These are phyloP conservation scores for Mormyrus iriodes DNA, from an alignment of 2,113 vertebrate species.

Conservation along the genomic window DNA sequence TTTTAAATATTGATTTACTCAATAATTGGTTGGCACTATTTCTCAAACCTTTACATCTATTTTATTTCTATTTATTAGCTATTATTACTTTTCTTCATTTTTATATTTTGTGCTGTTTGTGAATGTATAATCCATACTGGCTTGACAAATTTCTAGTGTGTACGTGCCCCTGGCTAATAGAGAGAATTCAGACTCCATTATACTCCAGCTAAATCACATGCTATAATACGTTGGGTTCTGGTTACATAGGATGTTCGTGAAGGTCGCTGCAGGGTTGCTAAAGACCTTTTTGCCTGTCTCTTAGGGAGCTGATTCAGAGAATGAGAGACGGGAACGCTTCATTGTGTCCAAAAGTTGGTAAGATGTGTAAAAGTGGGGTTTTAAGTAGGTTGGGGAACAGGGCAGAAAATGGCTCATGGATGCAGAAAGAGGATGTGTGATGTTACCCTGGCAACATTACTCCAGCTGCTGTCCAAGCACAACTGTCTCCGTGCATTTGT, in stretches of 20 bases:
- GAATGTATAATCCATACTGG: neutral
- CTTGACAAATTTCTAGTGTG: neutral
- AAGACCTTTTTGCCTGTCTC: neutral
- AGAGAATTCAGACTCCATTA: neutral
- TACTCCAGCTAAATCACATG: neutral
- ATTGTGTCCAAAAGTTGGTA: constrained; percentile 52
- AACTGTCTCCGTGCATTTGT: neutral
- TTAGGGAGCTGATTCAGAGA: constrained; percentile 63
- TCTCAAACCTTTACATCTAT: neutral
- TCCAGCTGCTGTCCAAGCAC: neutral
- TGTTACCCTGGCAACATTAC: neutral
- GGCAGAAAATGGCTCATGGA: neutral
- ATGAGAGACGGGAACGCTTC: constrained; percentile 53
- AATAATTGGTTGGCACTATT: neutral
- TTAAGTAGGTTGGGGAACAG: neutral
- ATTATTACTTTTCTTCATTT: neutral
- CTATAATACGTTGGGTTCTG: neutral
- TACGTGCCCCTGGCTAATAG: neutral
- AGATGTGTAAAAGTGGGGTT: constrained; percentile 34
- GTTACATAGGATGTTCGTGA: neutral
- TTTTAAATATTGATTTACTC: neutral
- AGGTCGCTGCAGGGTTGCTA: neutral
- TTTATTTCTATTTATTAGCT: neutral
- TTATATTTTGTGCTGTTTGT: neutral
- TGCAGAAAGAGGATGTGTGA: neutral